Base-by-base conservation (phyloP, 1,140 invertebrate species). In the Wasmannia auropunctata region DNA sequence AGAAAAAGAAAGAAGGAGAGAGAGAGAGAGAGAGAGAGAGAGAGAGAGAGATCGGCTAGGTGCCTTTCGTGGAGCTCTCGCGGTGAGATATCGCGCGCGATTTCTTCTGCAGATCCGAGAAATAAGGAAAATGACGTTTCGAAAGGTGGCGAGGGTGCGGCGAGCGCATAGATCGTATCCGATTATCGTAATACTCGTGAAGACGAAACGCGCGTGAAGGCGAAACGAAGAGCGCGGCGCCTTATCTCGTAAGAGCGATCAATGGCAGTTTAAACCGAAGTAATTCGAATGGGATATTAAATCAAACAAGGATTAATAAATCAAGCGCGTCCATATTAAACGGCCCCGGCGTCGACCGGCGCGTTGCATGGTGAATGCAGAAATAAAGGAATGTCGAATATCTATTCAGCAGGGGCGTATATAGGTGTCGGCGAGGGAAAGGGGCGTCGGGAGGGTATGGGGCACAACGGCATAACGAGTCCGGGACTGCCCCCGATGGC, bases 281-380 rank as follows among this genome's bases (percentile, higher is more conserved):
- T 83, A 83, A 83, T 83, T 49, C 67, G 67, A 70, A 75, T 51
- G 49, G 69, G 77, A 83, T 86, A 86, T 88, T 88, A 86, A 88
- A 88, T 88, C 76, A 86, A 88, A 88, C 58, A 76, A 46, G 86
- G 87, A 88, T 88, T 81, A 83, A 86, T 80, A 79, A 81, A 69
- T 75, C 87, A 72, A 81, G 11, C 49, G 51, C 67, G 54, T 69
- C 56, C 25, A 37, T 54, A 86, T 88, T 88, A 86, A 88, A 86
- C 51, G n/a, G 72, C 14, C 40, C 75, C n/a, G n/a, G 49, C n/a
- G 74, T 37, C 77, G 46, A 31, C 6, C 43, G 4, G 54, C 56
- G 25, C 49, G 63, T 79, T 67, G 43, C 76, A 46, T 5, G 51
- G 67, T 14, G 74, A 83, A 54, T 4, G 28, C 49, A 75, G 75